Percentiles rank a stretch among this genome's conserved stretches.
These are phyloP conservation scores for Vireo griseus DNA, from an alignment of 2,797 vertebrate species.

Conservation along the genomic window DNA sequence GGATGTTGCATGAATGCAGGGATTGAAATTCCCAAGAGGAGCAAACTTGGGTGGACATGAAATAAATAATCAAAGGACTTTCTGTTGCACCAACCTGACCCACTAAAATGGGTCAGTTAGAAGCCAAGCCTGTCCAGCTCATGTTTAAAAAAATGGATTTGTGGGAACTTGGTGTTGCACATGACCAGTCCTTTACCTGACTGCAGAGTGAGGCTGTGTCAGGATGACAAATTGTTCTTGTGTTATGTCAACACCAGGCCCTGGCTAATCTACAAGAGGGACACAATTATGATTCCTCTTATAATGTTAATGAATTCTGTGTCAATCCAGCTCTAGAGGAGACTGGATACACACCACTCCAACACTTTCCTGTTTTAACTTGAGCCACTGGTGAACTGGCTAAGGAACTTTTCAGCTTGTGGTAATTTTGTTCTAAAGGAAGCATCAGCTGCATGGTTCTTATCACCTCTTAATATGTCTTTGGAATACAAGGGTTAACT, in stretches of 20 bases:
- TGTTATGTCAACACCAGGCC: neutral
- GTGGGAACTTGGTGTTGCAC: neutral
- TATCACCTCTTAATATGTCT: neutral
- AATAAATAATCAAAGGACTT: neutral
- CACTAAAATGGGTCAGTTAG: neutral
- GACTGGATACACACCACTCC: neutral
- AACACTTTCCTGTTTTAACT: conserved; percentile 15
- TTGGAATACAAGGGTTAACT: neutral
- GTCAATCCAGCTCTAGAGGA: neutral
- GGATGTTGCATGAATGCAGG: neutral
- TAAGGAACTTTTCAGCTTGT: conserved; percentile 7
- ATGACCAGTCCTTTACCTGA: neutral
- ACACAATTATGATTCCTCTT: neutral
- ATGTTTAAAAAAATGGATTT: neutral
- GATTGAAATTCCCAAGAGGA: neutral
- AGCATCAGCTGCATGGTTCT: neutral
- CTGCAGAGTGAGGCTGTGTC: neutral
- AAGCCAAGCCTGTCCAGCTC: neutral
- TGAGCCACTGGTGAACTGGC: neutral
- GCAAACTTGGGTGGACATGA: neutral
- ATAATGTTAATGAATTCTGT: neutral
- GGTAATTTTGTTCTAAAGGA: conserved; percentile 26
- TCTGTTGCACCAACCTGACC: neutral
- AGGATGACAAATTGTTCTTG: neutral
- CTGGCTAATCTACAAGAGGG: neutral